These are phyloP conservation scores for Ciconia stormi DNA, from an alignment of 2,113 vertebrate genomes.

Conservation along the genomic window DNA sequence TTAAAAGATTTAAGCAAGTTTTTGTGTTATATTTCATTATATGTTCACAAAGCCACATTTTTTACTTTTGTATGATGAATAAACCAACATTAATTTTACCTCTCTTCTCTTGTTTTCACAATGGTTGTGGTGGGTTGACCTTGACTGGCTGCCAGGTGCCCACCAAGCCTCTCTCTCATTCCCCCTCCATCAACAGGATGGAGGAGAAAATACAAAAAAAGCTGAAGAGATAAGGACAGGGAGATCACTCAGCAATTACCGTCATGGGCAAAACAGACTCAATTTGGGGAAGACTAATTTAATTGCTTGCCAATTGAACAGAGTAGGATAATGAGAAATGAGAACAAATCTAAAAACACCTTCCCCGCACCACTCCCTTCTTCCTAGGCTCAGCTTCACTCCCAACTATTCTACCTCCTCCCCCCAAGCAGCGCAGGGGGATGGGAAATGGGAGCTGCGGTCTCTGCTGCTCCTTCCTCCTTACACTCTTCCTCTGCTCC, in stretches of 20 bases:
- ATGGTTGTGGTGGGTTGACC: not conserved
- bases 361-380: not conserved
- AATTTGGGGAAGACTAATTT: not conserved
- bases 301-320: not conserved
- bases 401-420: not conserved
- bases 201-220: not conserved
- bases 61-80: not conserved
- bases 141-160: not conserved
- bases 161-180: not conserved
- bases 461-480: not conserved
- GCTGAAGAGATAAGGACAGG: not conserved
- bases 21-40: not conserved
- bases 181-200: not conserved
- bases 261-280: not conserved
- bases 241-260: not conserved
- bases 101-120: not conserved
- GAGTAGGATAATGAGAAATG: not conserved
- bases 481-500: not conserved
- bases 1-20: not conserved
- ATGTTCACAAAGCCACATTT: not conserved
- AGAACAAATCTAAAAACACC: not conserved
- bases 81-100: not conserved
- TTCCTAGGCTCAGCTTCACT: not conserved
- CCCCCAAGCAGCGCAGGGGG: not conserved
- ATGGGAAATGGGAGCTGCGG: not conserved